Evolutionary conservation across 2,797 vertebrate species (phyloP), one percentile per base, ranked within the genome.

Genomic region (Leuciscus waleckii): DNA sequence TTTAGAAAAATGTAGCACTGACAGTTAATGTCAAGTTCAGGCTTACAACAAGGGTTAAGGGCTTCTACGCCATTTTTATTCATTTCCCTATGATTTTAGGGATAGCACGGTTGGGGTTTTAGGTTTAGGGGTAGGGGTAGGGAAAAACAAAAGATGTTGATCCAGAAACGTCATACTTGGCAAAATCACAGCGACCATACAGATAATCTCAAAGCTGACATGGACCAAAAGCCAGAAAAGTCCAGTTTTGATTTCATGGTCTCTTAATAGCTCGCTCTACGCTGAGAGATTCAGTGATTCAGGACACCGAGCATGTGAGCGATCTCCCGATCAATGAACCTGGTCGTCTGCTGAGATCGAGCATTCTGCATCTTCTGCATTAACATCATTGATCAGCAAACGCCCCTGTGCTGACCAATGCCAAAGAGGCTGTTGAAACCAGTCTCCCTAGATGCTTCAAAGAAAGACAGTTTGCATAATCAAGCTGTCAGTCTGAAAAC

Each of bases 321-420:
- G 54, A 86, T 87, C 79, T 78, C 71, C 75, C 68, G 76, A 85
- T 43, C 68, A 29, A 87, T 85, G 81, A 86, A 69, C 86, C 87
- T 77, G 86, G 85, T 43, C 81, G 21, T 61, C 56, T 87, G 90
- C 91, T 92, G 90, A 90, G 79, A 89, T 85, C 81, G 65, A 84
- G 75, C 74, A 81, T 86, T 83, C 71, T 49, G 32, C 79, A 85
- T 87, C 88, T 79, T 87, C 58, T 58, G 87, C 89, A 90, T 90
- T 91, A 90, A 78, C 90, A 89, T 89, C 92, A 92, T 92, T 88
- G 91, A 94, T 91, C 89, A 81, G 81, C 68, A 86, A 41, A 86
- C 46, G 73, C 81, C 85, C 68, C 81, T 81, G 87, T 91, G 90
- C 91, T 94, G 90, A 91, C 90, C 88, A 89, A 85, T 89, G 90